Base-by-base conservation (phyloP, 2,888 invertebrate genomes). In the Melieria picta region DNA sequence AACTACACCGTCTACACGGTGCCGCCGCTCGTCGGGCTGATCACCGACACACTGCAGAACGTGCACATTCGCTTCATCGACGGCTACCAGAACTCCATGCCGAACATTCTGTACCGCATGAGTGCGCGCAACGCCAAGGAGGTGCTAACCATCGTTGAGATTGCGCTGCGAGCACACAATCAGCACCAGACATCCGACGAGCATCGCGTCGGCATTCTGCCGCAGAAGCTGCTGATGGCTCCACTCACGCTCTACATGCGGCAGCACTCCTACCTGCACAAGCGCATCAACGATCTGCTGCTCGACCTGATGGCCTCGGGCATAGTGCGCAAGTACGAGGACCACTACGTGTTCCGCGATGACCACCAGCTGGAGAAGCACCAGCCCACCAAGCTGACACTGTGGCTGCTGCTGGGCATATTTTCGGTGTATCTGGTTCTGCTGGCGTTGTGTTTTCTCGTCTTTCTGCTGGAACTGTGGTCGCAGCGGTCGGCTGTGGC, bases 181-280 rank as follows among this genome's bases (percentile, higher is more conserved):
- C 73, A 75, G 11, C 5, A 61, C 16, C 47, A 58, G 57, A 7
- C 13, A 7, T 67, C 65, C 11, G 30, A 50, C 0, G 56, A 71
- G n/a, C 55, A 73, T 10, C 74, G 75, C 11, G 74, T 81, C 4
- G 72, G 73, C 1, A 16, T 80, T 6, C 75, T 85, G 7, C 78
- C 78, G 0, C 63, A 78, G 48, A 73, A 77, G 0, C 48, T 85
- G 10, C 9, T 83, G 1, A 81, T 78, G 0, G 77, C 80, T 0
- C 83, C 81, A 0, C 48, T 85, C 4, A 80, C 84, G 0, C 67
- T 85, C 65, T 85, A 82, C 65, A 81, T 85, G 81, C 81, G 80
- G 0, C 77, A 75, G 4, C 79, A 85, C 46, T 83, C 81, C 4
- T 85, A 81, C 60, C 64, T 85, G 0, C 72, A 77, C 50, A 72